A percentile compares a stretch with the other conserved stretches of the same genome.
phyloP scores from a whole-genome alignment of 2,797 vertebrate species.

The Acanthiza pusilla region DNA sequence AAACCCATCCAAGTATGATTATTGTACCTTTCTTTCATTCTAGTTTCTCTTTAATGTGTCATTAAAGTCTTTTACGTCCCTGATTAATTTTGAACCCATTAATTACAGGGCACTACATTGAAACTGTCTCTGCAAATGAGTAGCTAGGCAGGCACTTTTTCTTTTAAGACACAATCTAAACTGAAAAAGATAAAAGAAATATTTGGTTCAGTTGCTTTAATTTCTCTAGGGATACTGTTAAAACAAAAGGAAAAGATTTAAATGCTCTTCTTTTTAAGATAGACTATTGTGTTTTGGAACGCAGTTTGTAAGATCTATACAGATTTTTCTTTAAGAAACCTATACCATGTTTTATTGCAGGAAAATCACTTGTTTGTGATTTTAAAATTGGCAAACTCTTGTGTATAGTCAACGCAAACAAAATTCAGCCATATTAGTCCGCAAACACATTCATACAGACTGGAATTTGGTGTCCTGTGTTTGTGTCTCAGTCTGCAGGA shows the following conservation, averaged over 20 bases:
- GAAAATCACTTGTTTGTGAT: neutral
- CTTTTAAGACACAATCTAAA: neutral
- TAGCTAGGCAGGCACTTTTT: neutral
- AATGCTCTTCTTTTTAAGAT: neutral
- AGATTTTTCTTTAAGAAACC: neutral
- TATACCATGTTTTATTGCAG: neutral
- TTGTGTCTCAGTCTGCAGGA: neutral
- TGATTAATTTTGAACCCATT: slow-evolving; percentile 30
- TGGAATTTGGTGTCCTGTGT: neutral
- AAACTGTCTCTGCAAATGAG: neutral
- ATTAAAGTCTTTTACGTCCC: neutral
- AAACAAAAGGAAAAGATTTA: neutral
- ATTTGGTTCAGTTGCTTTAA: neutral
- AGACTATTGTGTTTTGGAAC: neutral
- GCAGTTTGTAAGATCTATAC: neutral
- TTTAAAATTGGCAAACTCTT: neutral
- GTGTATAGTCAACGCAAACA: neutral
- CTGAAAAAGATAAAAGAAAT: neutral
- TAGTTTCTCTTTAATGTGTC: neutral
- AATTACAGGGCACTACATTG: neutral
- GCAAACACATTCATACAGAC: neutral
- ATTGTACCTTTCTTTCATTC: neutral
- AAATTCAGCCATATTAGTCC: neutral
- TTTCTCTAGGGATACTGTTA: neutral
- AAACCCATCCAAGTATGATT: slow-evolving; percentile 5